A percentile compares a stretch with the other conserved stretches of the same genome.
Conservation (phyloP, 2,113 vertebrate species). For the Gallinago media region DNA sequence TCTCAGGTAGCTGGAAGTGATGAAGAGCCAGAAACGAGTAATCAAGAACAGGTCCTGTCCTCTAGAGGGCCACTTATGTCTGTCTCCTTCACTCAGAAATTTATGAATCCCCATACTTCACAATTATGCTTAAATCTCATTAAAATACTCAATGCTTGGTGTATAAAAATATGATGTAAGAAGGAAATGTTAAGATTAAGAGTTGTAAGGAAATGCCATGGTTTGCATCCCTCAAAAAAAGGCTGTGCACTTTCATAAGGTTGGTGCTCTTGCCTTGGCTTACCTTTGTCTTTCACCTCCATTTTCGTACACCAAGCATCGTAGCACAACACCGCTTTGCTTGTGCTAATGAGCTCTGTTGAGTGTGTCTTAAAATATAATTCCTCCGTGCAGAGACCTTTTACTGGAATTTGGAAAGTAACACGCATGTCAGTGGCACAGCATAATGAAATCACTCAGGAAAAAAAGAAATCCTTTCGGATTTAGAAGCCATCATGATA, state of each 20-base stretch:
- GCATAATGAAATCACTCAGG: not conserved
- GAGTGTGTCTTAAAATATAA: not conserved
- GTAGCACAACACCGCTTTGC: not conserved
- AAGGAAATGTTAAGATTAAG: not conserved
- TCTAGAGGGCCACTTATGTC: not conserved
- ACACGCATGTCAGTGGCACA: rapidly evolving
- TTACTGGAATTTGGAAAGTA: not conserved
- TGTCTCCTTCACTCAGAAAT: not conserved
- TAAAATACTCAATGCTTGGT: not conserved
- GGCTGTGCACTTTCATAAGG: not conserved
- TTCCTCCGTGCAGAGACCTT: not conserved
- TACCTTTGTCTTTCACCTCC: not conserved
- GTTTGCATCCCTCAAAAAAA: not conserved
- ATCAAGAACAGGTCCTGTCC: not conserved
- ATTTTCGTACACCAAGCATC: not conserved
- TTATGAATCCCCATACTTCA: not conserved
- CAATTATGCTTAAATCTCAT: not conserved
- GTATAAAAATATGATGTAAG: not conserved
- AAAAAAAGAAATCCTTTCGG: not conserved
- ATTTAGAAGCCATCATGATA: not conserved
- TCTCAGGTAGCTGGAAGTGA: not conserved
- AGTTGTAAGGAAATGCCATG: not conserved
- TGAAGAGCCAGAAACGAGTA: not conserved
- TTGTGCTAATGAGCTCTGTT: not conserved
- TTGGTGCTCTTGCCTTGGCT: not conserved